Base-by-base conservation (phyloP, 1,140 invertebrate genomes). In the Oscheius sp. region DNA sequence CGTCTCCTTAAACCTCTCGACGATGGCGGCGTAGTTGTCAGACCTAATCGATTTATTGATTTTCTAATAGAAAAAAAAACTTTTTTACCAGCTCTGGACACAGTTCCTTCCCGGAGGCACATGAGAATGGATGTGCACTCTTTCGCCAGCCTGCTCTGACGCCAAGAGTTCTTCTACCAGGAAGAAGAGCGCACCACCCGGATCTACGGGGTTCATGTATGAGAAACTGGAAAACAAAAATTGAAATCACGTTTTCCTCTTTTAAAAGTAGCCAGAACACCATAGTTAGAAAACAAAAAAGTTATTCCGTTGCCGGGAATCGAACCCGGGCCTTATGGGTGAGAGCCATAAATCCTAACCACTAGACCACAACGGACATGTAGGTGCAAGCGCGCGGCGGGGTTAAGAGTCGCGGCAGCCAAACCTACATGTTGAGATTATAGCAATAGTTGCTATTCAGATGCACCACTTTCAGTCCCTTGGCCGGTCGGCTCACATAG, bases 321-420 rank as follows among this genome's bases (percentile, higher is more conserved):
- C 89, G 90, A 91, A 90, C 89, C 89, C 89, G 89, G 89, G 89
- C 89, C 90, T 90, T 88, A 89, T 89, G 89, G 89, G 90, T 90
- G 90, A 90, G 88, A 91, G 89, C 90, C 90, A 89, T 89, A 88
- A 90, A 90, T 91, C 90, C 90, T 91, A 90, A 88, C 90, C 90
- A 76, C 74, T 76, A 76, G 74, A 76, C 74, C 70, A 76, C 74
- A 76, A 62, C 55, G 68, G 68, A 70, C n/a, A n/a, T n/a, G n/a
- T n/a, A n/a, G n/a, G n/a, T n/a, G n/a, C n/a, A n/a, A n/a, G n/a
- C n/a, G n/a, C n/a, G n/a, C n/a, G n/a, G n/a, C n/a, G n/a, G n/a
- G n/a, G n/a, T n/a, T n/a, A n/a, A n/a, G n/a, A n/a, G n/a, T n/a
- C n/a, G n/a, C n/a, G n/a, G n/a, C n/a, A n/a, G n/a, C n/a, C n/a